Evolutionary conservation across 2,888 invertebrate genomes (phyloP).

Genomic region (Watsonalla cultraria): DNA sequence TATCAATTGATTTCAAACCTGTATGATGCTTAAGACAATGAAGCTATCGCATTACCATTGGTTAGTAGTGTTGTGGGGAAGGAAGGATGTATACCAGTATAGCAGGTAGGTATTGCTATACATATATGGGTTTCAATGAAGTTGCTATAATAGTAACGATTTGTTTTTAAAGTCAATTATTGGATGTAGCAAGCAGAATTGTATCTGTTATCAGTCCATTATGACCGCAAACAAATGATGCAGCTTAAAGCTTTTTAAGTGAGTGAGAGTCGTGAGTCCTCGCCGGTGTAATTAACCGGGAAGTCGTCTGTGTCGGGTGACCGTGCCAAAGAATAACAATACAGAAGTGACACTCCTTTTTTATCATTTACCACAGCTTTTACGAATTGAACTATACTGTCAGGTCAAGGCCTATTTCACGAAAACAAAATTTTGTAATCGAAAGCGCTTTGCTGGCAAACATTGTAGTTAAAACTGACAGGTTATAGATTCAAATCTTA

Average conservation of each 20-base stretch:
- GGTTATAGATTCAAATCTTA: no score
- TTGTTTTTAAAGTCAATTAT: neutral
- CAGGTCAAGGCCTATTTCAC: no score
- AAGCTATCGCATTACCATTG: no score
- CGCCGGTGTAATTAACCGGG: constrained; percentile 63
- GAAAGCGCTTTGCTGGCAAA: no score
- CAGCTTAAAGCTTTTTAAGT: constrained; percentile 72
- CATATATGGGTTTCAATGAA: constrained; percentile 22
- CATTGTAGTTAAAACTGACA: no score
- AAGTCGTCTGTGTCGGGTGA: constrained; percentile 53
- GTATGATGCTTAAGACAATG: no score
- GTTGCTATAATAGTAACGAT: neutral
- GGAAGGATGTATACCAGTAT: no score
- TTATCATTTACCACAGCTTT: neutral
- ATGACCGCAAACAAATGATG: constrained; percentile 67
- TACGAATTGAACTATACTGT: no score
- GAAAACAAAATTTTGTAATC: no score
- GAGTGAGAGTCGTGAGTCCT: constrained; percentile 68
- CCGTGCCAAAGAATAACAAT: constrained; percentile 34
- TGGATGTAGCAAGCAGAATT: constrained; percentile 26
- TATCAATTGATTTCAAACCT: no score
- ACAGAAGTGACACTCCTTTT: neutral
- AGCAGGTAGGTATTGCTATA: no score
- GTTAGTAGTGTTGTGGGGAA: no score
- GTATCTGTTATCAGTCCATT: constrained; percentile 73